Evolutionary conservation across 2,797 vertebrate species (phyloP).

Genomic region (Melanotaenia maccullochi): DNA sequence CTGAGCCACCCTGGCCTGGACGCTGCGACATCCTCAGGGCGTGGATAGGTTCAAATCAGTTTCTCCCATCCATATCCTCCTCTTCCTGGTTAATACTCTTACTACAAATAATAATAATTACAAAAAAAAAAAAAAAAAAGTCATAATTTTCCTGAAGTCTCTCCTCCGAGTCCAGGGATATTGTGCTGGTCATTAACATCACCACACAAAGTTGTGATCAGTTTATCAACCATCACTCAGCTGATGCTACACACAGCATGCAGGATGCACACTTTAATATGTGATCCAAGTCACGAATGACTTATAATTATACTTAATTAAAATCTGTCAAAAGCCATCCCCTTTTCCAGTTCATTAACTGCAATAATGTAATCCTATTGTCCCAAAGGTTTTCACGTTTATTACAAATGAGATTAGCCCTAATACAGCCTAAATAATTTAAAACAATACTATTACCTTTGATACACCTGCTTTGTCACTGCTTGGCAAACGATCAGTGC

Average conservation of each 20-base stretch:
- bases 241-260: background rate
- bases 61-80: background rate
- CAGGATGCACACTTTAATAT: background rate
- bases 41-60: background rate
- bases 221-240: constrained; percentile 4
- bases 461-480: background rate
- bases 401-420: background rate
- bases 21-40: background rate
- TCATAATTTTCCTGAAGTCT: background rate
- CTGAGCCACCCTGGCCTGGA: background rate
- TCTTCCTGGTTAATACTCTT: background rate
- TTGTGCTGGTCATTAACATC: background rate
- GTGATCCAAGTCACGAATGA: background rate
- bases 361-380: background rate
- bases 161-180: background rate
- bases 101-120: background rate
- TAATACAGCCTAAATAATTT: background rate
- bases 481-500: too few species aligned
- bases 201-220: background rate
- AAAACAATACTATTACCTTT: background rate
- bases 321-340: background rate
- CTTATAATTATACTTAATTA: background rate
- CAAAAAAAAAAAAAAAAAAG: background rate
- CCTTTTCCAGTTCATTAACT: background rate
- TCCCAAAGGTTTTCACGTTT: background rate